Evolutionary conservation across 2,888 invertebrate species (phyloP), one percentile per base, ranked within the genome.

Genomic region (Volucella bombylans): DNA sequence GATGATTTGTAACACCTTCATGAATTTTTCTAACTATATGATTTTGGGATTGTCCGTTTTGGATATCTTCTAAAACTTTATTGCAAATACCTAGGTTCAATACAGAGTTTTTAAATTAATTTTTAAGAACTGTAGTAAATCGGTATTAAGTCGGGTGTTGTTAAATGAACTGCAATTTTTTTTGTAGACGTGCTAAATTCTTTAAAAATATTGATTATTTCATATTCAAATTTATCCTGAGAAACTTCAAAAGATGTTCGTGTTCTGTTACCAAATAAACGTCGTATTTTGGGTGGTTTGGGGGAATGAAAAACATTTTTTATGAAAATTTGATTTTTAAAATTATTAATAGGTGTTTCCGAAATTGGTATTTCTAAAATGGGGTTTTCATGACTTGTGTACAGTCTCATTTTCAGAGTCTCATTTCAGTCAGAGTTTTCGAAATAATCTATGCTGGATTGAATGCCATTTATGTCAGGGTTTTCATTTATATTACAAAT

Each of bases 261-360:
- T 11, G 57, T 50, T 43, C n/a, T 67, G 15, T 59, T 41, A 18
- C 52, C 59, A 12, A 74, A 74, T 45, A 65, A 49, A 11, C 54
- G 72, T 9, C 39, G 47, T 74, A 59, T 59, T 74, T 55, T 55
- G 15, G 41, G 50, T 45, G 15, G 47, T 49, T 69, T 49, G 15
- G 52, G 50, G 10, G 31, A 59, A 52, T 61, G 14, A 4, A 71
- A 18, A 11, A 71, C 52, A n/a, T 15, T 69, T 69, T 50, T 4
- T 14, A 62, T 62, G 18, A 62, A 62, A 14, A 49, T 18, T 38
- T 64, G 49, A 50, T 67, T 61, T 57, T 86, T 87, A 49, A 87
- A 87, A 59, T 87, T 82, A 50, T 88, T 88, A 11, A 88, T 41
- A 14, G 57, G 64, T 55, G 55, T 65, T 15, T 55, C 65, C 12